These are phyloP conservation scores for Menura novaehollandiae DNA, from an alignment of 2,113 vertebrate genomes.

Conservation along the genomic window DNA sequence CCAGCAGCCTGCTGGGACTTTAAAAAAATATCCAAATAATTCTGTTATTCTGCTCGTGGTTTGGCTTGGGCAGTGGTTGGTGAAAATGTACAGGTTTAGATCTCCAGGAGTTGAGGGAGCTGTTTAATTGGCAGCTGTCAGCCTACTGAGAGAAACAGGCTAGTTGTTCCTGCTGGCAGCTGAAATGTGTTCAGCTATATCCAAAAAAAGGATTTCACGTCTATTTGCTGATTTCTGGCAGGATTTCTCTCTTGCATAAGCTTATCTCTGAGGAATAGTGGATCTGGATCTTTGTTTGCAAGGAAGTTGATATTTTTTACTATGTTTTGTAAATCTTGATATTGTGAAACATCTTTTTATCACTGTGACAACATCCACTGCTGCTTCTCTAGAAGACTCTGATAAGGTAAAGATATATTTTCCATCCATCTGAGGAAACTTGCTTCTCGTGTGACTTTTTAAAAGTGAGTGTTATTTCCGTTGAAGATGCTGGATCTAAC, in stretches of 20 bases:
- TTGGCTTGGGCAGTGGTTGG: neutral
- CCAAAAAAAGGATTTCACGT: neutral
- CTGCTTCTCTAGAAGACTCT: neutral
- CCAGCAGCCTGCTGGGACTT: neutral
- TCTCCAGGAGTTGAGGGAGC: neutral
- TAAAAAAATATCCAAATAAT: neutral
- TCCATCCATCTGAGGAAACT: neutral
- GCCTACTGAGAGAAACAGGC: neutral
- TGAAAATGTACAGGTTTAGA: neutral
- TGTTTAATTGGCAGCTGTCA: neutral
- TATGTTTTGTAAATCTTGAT: neutral
- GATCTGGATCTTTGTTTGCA: neutral
- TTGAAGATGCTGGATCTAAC: neutral
- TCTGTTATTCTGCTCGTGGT: neutral
- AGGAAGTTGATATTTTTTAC: neutral
- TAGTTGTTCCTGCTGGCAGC: neutral
- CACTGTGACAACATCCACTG: neutral
- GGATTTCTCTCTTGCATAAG: slow-evolving; percentile 25
- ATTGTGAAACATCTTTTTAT: slow-evolving; percentile 7
- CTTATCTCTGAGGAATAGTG: slow-evolving; percentile 16
- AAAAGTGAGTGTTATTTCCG: neutral
- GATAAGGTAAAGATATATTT: neutral
- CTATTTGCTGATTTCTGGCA: slow-evolving; percentile 2
- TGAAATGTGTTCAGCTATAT: neutral
- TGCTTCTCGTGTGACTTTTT: neutral